These are phyloP conservation scores for Pungitius pungitius DNA, from an alignment of 2,113 vertebrate species.

Conservation along the genomic window DNA sequence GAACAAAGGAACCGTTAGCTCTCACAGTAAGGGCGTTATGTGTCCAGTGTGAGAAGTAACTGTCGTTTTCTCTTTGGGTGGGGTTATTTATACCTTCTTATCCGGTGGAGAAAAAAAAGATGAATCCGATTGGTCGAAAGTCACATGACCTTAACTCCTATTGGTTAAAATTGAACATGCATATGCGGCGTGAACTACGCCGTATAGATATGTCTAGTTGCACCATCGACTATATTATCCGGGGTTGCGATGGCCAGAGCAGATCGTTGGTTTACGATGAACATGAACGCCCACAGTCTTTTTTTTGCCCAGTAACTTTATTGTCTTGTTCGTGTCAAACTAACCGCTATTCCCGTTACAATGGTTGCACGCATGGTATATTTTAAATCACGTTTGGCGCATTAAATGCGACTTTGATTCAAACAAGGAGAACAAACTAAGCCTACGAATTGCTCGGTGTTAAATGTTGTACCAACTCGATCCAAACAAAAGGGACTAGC, in stretches of 20 bases:
- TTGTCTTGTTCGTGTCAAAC: not conserved
- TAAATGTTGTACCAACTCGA: not conserved
- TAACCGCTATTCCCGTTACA: not conserved
- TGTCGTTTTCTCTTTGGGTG: not conserved
- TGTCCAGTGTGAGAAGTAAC: constrained; percentile 67
- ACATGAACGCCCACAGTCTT: not conserved
- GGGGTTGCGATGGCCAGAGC: not conserved
- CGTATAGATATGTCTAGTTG: not conserved
- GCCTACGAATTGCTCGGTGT: not conserved
- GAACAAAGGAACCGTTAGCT: not conserved
- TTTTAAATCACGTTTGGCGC: not conserved
- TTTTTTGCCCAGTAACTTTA: not conserved
- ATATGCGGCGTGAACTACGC: not conserved
- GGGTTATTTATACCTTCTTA: constrained; percentile 50
- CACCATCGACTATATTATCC: not conserved
- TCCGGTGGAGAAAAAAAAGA: not conserved
- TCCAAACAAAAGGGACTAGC: too few relatives aligned
- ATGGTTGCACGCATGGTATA: not conserved
- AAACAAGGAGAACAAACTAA: not conserved
- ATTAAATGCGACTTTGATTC: not conserved
- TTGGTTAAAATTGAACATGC: constrained; percentile 20
- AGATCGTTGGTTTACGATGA: not conserved
- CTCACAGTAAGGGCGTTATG: constrained; percentile 65
- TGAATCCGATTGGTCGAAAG: constrained; percentile 7
- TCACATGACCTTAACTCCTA: not conserved